These are phyloP conservation scores for Enteromius afrohamiltoni DNA, from an alignment of 2,797 vertebrate genomes.

Conservation along the genomic window DNA sequence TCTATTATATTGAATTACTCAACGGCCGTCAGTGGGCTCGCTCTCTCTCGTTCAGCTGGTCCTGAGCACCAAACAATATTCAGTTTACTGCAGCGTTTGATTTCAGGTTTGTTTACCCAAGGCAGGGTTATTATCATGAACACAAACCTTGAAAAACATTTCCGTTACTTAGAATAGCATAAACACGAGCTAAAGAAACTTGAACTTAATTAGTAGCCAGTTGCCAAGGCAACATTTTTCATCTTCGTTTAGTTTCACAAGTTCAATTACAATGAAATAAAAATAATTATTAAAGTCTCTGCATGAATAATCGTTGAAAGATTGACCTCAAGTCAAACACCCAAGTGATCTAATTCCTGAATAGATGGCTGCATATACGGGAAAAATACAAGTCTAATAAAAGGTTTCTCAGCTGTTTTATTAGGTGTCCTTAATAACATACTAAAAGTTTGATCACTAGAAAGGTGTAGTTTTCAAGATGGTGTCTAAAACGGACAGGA, in stretches of 20 bases:
- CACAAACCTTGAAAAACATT: neutral
- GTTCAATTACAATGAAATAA: too few relatives aligned
- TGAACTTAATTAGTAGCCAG: neutral
- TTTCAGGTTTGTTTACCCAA: neutral
- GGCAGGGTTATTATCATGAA: neutral
- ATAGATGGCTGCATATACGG: too few relatives aligned
- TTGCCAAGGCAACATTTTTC: neutral
- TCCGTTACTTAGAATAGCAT: neutral
- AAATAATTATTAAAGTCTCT: neutral
- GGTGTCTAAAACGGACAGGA: too few relatives aligned
- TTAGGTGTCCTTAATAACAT: too few relatives aligned
- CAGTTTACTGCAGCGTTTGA: neutral
- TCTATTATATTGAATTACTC: constrained; percentile 30
- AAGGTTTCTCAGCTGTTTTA: too few relatives aligned
- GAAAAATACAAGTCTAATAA: too few relatives aligned
- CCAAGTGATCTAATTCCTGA: too few relatives aligned
- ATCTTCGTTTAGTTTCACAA: neutral
- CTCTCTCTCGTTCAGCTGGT: neutral
- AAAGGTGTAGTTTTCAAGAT: too few relatives aligned
- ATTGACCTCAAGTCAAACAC: neutral
- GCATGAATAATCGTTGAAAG: neutral
- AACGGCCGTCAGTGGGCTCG: neutral
- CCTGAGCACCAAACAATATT: neutral
- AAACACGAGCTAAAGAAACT: neutral
- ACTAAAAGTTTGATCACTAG: too few relatives aligned